Evolutionary conservation across 1,140 invertebrate species (phyloP).

Genomic region (Diplogasteroides magnus): DNA sequence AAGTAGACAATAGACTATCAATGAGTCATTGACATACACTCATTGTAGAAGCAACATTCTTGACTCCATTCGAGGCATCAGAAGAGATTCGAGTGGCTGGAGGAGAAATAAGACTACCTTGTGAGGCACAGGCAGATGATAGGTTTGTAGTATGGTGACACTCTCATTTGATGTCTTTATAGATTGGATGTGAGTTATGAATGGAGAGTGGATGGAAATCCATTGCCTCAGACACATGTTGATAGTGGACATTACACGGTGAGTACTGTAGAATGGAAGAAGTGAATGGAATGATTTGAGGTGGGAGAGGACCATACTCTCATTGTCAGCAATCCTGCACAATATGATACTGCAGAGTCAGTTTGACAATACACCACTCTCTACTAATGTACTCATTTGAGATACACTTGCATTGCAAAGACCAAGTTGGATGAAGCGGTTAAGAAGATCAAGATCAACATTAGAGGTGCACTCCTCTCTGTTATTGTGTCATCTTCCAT

Average conservation of each 20-base stretch:
- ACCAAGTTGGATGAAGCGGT: slow-evolving; percentile 78
- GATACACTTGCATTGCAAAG: slow-evolving; percentile 88
- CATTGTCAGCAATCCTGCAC: slow-evolving; percentile 85
- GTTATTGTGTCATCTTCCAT: slow-evolving; percentile 24
- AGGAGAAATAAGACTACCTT: slow-evolving; percentile 79
- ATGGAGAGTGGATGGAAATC: slow-evolving; percentile 77
- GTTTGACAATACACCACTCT: no score
- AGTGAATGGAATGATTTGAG: slow-evolving; percentile 25
- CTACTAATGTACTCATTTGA: no score
- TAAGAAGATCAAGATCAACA: slow-evolving; percentile 79
- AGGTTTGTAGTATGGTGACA: background rate
- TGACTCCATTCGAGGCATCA: slow-evolving; percentile 38
- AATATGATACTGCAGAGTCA: slow-evolving; percentile 84
- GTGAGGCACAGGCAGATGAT: slow-evolving; percentile 80
- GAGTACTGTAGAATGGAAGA: background rate
- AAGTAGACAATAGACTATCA: slow-evolving; percentile 29
- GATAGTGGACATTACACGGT: slow-evolving; percentile 63
- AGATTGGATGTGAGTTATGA: slow-evolving; percentile 68
- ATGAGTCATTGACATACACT: background rate
- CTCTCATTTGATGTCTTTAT: no score
- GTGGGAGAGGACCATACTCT: slow-evolving; percentile 75
- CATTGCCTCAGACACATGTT: slow-evolving; percentile 60
- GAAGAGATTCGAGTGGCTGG: slow-evolving; percentile 63
- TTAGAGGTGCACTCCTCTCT: slow-evolving; percentile 67
- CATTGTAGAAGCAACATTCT: slow-evolving; percentile 43